A percentile compares a stretch with the other conserved stretches of the same genome.
phyloP scores from a whole-genome alignment of 2,797 vertebrate species.

The Hirundo rustica region DNA sequence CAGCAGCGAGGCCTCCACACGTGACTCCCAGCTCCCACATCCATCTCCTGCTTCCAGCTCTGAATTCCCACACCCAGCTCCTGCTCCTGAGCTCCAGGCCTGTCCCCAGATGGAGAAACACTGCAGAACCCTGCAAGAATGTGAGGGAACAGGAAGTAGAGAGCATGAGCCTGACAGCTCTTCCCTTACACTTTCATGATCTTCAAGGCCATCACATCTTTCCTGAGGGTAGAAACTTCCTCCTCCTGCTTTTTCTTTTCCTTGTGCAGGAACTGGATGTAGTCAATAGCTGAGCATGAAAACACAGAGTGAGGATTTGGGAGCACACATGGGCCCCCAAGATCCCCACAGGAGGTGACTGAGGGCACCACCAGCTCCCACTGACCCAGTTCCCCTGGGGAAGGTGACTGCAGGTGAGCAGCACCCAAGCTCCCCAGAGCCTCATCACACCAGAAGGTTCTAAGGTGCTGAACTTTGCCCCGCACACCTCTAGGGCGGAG shows the following conservation, averaged over 20 bases:
- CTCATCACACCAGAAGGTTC: not conserved
- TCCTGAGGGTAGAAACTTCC: conserved; percentile 91
- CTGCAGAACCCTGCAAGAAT: not conserved
- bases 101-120: not conserved
- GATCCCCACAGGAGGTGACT: not conserved
- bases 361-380: not conserved
- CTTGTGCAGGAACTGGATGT: conserved; percentile 98
- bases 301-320: not conserved
- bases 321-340: accelerated
- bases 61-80: not conserved
- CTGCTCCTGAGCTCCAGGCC: not conserved
- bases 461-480: not conserved
- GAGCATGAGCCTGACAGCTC: accelerated
- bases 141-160: not conserved
- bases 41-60: not conserved
- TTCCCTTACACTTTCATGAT: conserved; percentile 97
- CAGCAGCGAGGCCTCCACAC: not conserved
- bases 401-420: not conserved
- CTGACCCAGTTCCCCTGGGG: not conserved
- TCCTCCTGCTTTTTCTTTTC: conserved; percentile 99
- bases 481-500: accelerated
- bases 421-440: not conserved
- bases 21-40: not conserved
- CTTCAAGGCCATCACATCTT: conserved; percentile 95
- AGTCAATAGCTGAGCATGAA: conserved; percentile 87